Percentiles rank a stretch among this genome's conserved stretches.
These are phyloP conservation scores for Alfaro cultratus DNA, from an alignment of 2,797 vertebrate species.

Conservation along the genomic window DNA sequence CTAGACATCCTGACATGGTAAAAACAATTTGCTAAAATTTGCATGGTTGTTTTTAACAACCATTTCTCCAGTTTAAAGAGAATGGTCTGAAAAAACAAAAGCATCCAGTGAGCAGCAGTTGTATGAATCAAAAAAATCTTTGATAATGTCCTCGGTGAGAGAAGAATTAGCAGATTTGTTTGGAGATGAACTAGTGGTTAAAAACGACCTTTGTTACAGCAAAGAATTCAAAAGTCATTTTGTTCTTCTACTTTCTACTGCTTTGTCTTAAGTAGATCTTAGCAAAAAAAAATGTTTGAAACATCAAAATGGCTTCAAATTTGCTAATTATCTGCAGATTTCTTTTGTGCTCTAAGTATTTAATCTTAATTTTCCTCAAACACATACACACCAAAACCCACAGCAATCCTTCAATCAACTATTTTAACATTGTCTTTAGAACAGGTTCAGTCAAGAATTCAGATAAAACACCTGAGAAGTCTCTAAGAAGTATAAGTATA, in stretches of 20 bases:
- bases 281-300: not conserved
- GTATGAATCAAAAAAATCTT: not conserved
- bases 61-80: not conserved
- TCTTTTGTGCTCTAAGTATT: not conserved
- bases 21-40: not conserved
- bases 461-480: constrained; percentile 43
- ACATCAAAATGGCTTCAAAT: not conserved
- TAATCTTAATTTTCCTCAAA: not conserved
- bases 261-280: not conserved
- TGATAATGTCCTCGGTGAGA: not conserved
- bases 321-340: not conserved
- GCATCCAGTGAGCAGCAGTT: not conserved
- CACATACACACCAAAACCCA: constrained; percentile 1
- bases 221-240: not conserved
- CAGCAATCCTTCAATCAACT: constrained; percentile 27
- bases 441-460: constrained; percentile 37
- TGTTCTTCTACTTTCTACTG: not conserved
- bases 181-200: not conserved
- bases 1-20: not conserved
- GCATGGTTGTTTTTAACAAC: not conserved
- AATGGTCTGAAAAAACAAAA: not conserved
- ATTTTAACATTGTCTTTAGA: constrained; percentile 49
- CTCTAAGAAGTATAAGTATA: constrained; percentile 57
- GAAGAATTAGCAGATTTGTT: not conserved
- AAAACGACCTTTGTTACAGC: not conserved